These are phyloP conservation scores for Anabas testudineus DNA, from an alignment of 2,797 vertebrate genomes.

Conservation along the genomic window DNA sequence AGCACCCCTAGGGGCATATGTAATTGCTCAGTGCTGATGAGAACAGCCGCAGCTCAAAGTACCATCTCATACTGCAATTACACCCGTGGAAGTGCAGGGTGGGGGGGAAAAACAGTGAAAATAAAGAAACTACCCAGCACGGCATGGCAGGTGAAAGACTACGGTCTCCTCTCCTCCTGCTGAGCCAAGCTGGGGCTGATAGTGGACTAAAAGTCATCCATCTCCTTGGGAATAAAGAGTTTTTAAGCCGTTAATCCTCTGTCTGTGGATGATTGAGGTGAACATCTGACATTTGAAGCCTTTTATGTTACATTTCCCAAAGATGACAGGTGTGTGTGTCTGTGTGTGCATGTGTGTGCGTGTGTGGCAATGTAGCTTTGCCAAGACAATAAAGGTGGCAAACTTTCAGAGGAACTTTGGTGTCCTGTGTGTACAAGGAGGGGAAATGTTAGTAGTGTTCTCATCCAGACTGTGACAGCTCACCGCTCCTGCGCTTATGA, in stretches of 20 bases:
- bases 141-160: conserved; percentile 42
- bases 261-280: conserved; percentile 64
- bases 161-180: conserved; percentile 41
- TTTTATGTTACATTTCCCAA: conserved; percentile 56
- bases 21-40: conserved; percentile 79
- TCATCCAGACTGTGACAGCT: conserved; percentile 51
- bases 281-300: conserved; percentile 70
- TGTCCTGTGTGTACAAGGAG: conserved; percentile 5
- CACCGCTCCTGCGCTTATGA: conserved; percentile 54
- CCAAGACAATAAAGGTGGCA: conserved; percentile 41
- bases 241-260: conserved; percentile 67
- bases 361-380: not conserved
- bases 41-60: conserved; percentile 63
- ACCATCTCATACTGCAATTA: conserved; percentile 67
- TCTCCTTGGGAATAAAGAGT: conserved; percentile 67
- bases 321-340: conserved; percentile 9
- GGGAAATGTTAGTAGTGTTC: conserved; percentile 14
- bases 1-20: conserved; percentile 61
- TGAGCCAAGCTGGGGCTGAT: conserved; percentile 30
- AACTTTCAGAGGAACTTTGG: conserved; percentile 27
- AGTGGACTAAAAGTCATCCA: conserved; percentile 58
- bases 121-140: conserved; percentile 41
- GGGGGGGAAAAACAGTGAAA: conserved; percentile 2
- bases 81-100: conserved; percentile 25
- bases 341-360: not conserved